Base-by-base conservation (phyloP, 2,888 invertebrate species). In the Thumatha senex region DNA sequence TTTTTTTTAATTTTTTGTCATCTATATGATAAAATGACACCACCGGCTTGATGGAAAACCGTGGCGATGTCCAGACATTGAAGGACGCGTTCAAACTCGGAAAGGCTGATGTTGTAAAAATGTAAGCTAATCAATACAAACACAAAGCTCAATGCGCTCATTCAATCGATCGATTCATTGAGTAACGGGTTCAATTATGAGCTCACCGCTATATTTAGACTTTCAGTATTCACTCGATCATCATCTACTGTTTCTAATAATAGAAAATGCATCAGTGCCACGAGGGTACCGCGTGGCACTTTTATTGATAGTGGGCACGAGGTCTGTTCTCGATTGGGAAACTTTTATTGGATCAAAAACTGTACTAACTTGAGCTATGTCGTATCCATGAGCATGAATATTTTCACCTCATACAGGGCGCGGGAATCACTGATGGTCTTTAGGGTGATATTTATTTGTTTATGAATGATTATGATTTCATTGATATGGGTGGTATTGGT, bases 161-260 rank as follows among this genome's bases (percentile, higher is more conserved):
- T 61, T 63, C 54, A 48, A 41, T 30, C 51, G 57, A 68, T 70
- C 67, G 69, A 66, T 68, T 62, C 62, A 70, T 62, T 62, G 59
- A 66, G 48, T 66, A 63, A 67, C 63, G 56, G 40, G 44, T 47
- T 50, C 4, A 30, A 7, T 10, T 40, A 51, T 33, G 34, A 35
- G 54, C 63, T 84, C 84, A 84, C 58, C 72, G 72, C 84, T 84
- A 84, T 78, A 71, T 80, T 79, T 84, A 84, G 83, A 53, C 61
- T 59, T 67, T 57, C 76, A 72, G 79, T 78, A 74, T 61, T 59
- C 58, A 46, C 61, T 71, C 66, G 70, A 67, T 71, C 68, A 74
- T 73, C 73, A 54, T 67, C 70, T 59, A 63, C 59, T 56, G 48
- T 43, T 54, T 71, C 82, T 84, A 84, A 69, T 81, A 79, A 80